phyloP scores from a whole-genome alignment of 1,140 invertebrate genomes.

The Zaprionus nigranus region DNA sequence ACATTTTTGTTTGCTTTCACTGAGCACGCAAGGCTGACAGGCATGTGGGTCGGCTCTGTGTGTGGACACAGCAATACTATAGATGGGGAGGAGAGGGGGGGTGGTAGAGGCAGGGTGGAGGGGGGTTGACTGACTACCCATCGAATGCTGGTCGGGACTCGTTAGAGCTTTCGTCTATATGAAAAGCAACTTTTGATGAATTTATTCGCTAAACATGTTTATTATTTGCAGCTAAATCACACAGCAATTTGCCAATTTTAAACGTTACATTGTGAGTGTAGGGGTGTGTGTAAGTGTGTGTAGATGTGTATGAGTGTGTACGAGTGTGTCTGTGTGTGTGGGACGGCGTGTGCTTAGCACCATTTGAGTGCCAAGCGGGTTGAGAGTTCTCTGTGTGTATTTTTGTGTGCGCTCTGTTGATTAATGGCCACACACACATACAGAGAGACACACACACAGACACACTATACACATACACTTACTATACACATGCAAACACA shows the following conservation, averaged over 20 bases:
- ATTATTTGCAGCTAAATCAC: slow-evolving; percentile 82
- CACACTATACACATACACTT: slow-evolving; percentile 29
- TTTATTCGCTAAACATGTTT: slow-evolving; percentile 81
- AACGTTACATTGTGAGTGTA: slow-evolving; percentile 39
- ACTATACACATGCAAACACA: not conserved
- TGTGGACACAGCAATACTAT: slow-evolving; percentile 11
- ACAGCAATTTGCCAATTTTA: slow-evolving; percentile 81
- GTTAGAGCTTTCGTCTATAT: slow-evolving; percentile 67
- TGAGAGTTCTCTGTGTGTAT: not conserved
- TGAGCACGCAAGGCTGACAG: slow-evolving; percentile 30
- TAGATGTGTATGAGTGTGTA: not conserved
- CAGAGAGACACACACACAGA: slow-evolving; percentile 20
- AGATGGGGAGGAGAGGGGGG: not conserved
- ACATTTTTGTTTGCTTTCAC: slow-evolving; percentile 68
- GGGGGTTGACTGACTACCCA: not conserved
- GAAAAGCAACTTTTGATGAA: slow-evolving; percentile 75
- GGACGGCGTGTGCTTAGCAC: slow-evolving; percentile 22
- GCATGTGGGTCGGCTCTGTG: slow-evolving; percentile 1
- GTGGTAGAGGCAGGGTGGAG: not conserved
- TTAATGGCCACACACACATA: slow-evolving; percentile 64
- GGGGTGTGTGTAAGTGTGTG: slow-evolving; percentile 1
- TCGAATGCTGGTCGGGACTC: slow-evolving; percentile 47
- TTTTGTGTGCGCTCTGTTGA: slow-evolving; percentile 58
- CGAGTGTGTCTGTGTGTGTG: not conserved
- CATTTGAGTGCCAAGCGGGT: slow-evolving; percentile 19